Percentiles rank a stretch among this genome's conserved stretches.
Evolutionary conservation across 2,113 vertebrate species (phyloP).

Genomic region (Myrmecophaga tridactyla): DNA sequence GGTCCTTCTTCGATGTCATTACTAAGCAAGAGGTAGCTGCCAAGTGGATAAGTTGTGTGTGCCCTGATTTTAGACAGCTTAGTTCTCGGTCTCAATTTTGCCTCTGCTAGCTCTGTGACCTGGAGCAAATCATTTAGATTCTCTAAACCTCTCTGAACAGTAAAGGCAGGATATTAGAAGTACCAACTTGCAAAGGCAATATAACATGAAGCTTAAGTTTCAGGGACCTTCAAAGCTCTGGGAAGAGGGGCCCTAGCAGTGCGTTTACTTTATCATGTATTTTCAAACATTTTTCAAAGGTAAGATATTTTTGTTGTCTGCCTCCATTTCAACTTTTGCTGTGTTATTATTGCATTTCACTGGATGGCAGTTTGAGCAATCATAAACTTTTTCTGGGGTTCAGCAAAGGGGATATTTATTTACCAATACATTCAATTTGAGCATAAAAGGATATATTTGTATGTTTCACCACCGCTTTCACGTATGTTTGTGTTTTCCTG

Average conservation of each 20-base stretch:
- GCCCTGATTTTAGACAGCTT: background rate
- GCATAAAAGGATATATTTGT: background rate
- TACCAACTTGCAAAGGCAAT: background rate
- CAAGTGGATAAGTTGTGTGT: background rate
- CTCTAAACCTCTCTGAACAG: background rate
- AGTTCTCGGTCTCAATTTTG: background rate
- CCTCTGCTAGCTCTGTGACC: background rate
- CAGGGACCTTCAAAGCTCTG: background rate
- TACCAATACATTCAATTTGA: background rate
- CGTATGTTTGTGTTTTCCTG: background rate
- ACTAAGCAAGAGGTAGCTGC: background rate
- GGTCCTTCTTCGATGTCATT: background rate
- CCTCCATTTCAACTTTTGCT: background rate
- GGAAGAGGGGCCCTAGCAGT: background rate
- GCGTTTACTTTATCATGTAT: background rate
- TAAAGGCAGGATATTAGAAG: background rate
- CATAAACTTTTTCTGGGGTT: background rate
- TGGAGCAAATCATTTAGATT: background rate
- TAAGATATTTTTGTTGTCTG: background rate
- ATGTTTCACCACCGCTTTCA: background rate
- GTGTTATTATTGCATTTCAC: background rate
- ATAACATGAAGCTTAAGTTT: background rate
- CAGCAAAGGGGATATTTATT: background rate
- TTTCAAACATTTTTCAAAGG: background rate
- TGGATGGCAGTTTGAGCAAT: background rate